Conservation (phyloP, 2,113 vertebrate species). For the Balaenoptera acutorostrata region DNA sequence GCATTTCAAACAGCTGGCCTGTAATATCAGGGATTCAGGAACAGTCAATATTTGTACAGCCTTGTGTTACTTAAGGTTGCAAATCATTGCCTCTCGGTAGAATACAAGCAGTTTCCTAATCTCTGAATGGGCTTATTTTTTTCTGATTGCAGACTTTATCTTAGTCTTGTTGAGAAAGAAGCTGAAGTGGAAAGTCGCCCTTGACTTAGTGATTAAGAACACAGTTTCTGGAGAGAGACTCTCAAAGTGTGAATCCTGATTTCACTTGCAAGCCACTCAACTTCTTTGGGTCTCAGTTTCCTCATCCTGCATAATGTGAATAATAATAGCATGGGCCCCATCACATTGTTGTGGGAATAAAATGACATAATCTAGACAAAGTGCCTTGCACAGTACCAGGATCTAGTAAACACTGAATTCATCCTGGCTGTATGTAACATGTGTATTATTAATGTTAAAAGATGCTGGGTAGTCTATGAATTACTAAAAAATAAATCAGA, state of each 20-base stretch:
- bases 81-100: constrained; percentile 35
- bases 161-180: neutral
- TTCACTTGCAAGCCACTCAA: neutral
- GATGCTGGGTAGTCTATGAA: neutral
- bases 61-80: neutral
- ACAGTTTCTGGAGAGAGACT: neutral
- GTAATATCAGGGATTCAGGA: neutral
- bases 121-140: neutral
- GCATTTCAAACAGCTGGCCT: constrained; percentile 13
- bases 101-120: neutral
- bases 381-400: neutral
- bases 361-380: neutral
- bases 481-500: neutral
- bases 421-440: neutral
- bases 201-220: neutral
- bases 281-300: neutral
- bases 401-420: neutral
- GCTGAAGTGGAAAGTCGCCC: neutral
- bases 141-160: neutral
- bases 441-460: neutral
- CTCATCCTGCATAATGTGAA: neutral
- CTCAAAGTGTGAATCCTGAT: neutral
- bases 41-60: constrained; percentile 43
- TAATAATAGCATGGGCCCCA: neutral
- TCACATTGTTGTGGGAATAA: neutral